These are phyloP conservation scores for Clamator glandarius DNA, from an alignment of 2,797 vertebrate species.

Conservation along the genomic window DNA sequence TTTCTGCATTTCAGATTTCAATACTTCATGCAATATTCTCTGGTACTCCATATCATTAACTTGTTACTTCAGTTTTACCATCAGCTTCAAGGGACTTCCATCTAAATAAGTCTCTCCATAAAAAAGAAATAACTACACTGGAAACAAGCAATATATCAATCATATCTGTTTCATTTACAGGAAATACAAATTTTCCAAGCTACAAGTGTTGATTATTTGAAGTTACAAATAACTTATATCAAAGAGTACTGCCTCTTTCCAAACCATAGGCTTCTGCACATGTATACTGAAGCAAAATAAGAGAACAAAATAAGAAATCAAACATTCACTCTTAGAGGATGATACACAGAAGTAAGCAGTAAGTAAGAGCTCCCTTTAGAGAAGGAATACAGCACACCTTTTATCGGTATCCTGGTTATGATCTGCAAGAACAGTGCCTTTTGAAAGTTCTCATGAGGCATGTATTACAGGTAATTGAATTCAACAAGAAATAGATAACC, in stretches of 20 bases:
- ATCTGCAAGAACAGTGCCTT: not conserved
- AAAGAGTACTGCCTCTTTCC: not conserved
- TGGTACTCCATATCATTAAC: not conserved
- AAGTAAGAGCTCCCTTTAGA: not conserved
- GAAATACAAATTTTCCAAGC: not conserved
- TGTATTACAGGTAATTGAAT: not conserved
- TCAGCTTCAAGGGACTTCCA: not conserved
- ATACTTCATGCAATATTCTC: not conserved
- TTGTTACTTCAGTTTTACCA: slow-evolving; percentile 5
- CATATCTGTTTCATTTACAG: not conserved
- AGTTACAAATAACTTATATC: not conserved
- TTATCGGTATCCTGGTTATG: not conserved
- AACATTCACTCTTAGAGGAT: not conserved
- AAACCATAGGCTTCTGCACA: not conserved
- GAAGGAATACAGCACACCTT: not conserved
- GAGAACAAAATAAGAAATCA: not conserved
- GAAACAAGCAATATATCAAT: not conserved
- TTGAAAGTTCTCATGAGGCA: not conserved
- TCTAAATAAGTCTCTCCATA: not conserved
- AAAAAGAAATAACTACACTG: not conserved
- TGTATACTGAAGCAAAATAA: not conserved
- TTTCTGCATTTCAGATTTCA: not conserved
- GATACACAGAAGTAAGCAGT: not conserved
- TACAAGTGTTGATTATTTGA: not conserved
- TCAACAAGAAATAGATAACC: not conserved